Percentiles rank a stretch among this genome's conserved stretches.
These are phyloP conservation scores for Narcine bancroftii DNA, from an alignment of 2,113 vertebrate genomes.

Conservation along the genomic window DNA sequence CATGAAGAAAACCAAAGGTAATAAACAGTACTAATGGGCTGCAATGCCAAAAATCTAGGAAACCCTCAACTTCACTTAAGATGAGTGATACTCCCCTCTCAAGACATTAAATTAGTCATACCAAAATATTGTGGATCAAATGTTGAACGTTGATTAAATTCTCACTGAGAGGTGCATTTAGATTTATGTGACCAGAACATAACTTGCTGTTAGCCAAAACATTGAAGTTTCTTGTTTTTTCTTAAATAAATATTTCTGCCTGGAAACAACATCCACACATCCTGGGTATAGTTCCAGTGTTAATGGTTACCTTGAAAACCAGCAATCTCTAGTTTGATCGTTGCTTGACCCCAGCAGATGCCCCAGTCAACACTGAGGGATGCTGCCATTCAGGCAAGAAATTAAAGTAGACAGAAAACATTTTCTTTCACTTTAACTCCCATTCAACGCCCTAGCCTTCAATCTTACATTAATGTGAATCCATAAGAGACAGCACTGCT, in stretches of 20 bases:
- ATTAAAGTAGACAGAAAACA: background rate
- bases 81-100: background rate
- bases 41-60: constrained; percentile 5
- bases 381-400: background rate
- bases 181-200: background rate
- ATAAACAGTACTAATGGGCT: constrained; percentile 23
- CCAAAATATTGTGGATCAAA: background rate
- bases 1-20: constrained; percentile 1
- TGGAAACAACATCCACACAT: background rate
- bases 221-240: background rate
- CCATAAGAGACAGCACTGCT: background rate
- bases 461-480: background rate
- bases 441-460: background rate
- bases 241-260: background rate
- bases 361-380: background rate
- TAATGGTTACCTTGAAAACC: background rate
- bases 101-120: background rate
- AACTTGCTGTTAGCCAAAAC: background rate
- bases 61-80: background rate
- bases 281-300: background rate
- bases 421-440: background rate
- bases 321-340: background rate
- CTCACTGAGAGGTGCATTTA: background rate
- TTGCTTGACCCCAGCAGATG: background rate
- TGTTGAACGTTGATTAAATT: background rate